Evolutionary conservation across 2,888 invertebrate genomes (phyloP), one percentile per base, ranked within the genome.

Genomic region (Ophioninae sp.): DNA sequence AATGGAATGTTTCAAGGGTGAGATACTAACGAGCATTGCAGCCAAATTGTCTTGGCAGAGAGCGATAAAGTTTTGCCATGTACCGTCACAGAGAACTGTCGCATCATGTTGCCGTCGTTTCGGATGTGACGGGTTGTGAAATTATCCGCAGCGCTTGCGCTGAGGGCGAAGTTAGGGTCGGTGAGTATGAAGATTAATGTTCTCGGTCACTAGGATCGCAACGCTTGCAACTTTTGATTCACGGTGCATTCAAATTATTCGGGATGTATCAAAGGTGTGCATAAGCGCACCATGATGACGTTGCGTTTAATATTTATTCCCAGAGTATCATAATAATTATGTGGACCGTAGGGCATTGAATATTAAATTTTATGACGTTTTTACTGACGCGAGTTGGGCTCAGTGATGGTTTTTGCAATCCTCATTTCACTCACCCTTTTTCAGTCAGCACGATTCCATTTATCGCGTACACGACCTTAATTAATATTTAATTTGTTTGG

Each of bases 41-140:
- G 10, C 67, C 75, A 76, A 84, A 79, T 84, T 79, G 74, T 79
- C 78, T 75, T 56, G 74, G 74, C 59, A n/a, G 23, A 74, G 81
- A 78, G 81, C 78, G 79, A 84, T 79, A 61, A 79, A 67, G 44
- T 70, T 79, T 56, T 62, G 78, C 75, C 57, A 50, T 74, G 83
- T 81, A 81, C 70, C 74, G 77, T 39, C 21, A 30, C 13, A 10
- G 62, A 61, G 62, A 79, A 78, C 65, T 56, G 70, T 81, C 70
- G 67, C 74, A 78, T 84, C 83, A 81, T 61, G 75, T 37, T 59
- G 44, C 67, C 61, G 70, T 56, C 59, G 41, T 81, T 75, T 44
- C 74, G 70, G 44, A 64, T 70, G 44, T 74, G 10, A 65, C 65
- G 64, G 74, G 65, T 41, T 73, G 70, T 70, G 70, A 81, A 81